Evolutionary conservation across 2,113 vertebrate species (phyloP).

Genomic region (Brachypteracias leptosomus): DNA sequence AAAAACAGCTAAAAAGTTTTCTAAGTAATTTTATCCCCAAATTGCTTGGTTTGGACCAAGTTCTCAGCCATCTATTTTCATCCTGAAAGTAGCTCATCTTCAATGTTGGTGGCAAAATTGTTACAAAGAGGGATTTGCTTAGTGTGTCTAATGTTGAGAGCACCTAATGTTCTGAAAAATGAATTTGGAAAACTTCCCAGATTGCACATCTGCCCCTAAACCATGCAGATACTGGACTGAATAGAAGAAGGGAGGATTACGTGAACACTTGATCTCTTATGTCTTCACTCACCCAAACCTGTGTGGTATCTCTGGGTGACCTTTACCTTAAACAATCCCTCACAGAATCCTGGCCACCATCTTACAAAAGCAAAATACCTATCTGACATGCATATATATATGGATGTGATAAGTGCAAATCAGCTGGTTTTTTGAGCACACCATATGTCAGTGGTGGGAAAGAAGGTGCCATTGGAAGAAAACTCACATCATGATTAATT

Average conservation of each 20-base stretch:
- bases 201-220: conserved; percentile 31
- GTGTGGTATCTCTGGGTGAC: not conserved
- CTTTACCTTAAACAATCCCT: not conserved
- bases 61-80: conserved; percentile 28
- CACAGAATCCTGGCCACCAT: not conserved
- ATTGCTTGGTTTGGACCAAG: conserved; percentile 32
- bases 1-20: not conserved
- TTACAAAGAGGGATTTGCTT: conserved; percentile 56
- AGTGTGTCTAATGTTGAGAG: conserved; percentile 19
- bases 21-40: not conserved
- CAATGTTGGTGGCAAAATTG: conserved; percentile 37
- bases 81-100: conserved; percentile 20
- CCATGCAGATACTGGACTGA: not conserved
- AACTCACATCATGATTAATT: not conserved
- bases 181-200: conserved; percentile 59
- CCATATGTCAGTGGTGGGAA: conserved; percentile 11
- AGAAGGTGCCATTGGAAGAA: not conserved
- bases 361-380: not conserved
- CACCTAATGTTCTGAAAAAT: conserved; percentile 71
- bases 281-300: not conserved
- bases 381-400: not conserved
- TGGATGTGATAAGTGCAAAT: not conserved
- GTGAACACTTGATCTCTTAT: not conserved
- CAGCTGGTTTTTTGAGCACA: not conserved
- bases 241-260: not conserved